Conservation (phyloP, 2,888 invertebrate genomes). For the Leucoptera coffeella region DNA sequence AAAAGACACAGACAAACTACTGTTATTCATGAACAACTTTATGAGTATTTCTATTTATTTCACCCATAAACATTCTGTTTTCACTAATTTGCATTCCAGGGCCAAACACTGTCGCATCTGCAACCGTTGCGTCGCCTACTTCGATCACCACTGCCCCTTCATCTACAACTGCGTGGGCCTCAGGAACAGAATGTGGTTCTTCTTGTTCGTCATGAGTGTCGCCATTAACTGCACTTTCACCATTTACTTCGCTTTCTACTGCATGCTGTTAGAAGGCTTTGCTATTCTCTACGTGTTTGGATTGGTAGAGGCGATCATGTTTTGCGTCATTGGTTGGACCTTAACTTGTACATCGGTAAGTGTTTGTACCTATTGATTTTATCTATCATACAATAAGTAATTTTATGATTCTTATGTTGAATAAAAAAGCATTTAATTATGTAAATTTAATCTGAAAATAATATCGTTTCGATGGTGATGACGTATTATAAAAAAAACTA, state of each 20-base stretch:
- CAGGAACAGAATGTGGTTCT: slow-evolving; percentile 90
- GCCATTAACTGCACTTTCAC: slow-evolving; percentile 84
- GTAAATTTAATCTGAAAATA: slow-evolving; percentile 3
- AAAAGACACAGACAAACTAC: too few relatives aligned
- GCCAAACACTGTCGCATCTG: slow-evolving; percentile 91
- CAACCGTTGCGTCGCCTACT: slow-evolving; percentile 82
- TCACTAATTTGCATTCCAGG: slow-evolving; percentile 12
- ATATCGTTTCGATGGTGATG: too few relatives aligned
- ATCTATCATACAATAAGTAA: background rate
- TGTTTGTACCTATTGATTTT: slow-evolving; percentile 10
- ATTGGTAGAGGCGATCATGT: slow-evolving; percentile 73
- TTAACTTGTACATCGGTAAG: slow-evolving; percentile 83
- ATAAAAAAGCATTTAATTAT: too few relatives aligned
- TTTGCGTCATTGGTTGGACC: slow-evolving; percentile 82
- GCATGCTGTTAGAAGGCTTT: slow-evolving; percentile 78
- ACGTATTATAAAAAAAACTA: too few relatives aligned
- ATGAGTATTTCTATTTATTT: too few relatives aligned
- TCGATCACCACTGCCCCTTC: slow-evolving; percentile 94
- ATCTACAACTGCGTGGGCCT: slow-evolving; percentile 93
- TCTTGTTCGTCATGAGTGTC: slow-evolving; percentile 80
- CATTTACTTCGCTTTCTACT: slow-evolving; percentile 82
- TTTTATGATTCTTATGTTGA: too few relatives aligned
- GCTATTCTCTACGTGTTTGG: slow-evolving; percentile 81
- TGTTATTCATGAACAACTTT: too few relatives aligned
- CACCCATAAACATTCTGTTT: too few relatives aligned